A percentile compares a stretch with the other conserved stretches of the same genome.
These are phyloP conservation scores for Mesorhabditis sp. DNA, from an alignment of 2,888 invertebrate species.

Conservation along the genomic window DNA sequence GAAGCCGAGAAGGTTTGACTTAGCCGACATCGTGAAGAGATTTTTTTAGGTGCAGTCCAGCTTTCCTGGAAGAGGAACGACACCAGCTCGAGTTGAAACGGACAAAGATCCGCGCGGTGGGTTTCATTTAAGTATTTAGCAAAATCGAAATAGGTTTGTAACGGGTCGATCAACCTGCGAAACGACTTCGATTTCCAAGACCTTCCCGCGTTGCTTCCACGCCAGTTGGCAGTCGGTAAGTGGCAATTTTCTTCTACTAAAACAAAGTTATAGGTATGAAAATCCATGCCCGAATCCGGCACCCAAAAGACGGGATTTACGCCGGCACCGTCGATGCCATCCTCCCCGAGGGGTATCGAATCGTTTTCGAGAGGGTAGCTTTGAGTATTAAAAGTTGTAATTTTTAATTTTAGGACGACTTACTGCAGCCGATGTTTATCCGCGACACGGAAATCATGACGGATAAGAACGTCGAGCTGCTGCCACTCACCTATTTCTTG, in stretches of 20 bases:
- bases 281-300: slow-evolving; percentile 42
- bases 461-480: slow-evolving; percentile 41
- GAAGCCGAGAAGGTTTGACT: background rate
- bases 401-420: slow-evolving; percentile 7
- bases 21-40: background rate
- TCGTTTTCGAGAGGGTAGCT: slow-evolving; percentile 56
- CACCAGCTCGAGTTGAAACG: slow-evolving; percentile 83
- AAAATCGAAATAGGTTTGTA: background rate
- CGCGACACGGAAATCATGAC: slow-evolving; percentile 45
- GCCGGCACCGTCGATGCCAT: slow-evolving; percentile 56
- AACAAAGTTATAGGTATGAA: background rate
- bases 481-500: slow-evolving; percentile 53
- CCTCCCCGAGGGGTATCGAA: slow-evolving; percentile 47
- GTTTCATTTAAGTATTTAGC: background rate
- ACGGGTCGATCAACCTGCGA: slow-evolving; percentile 15
- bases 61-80: slow-evolving; percentile 92
- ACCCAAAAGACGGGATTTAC: slow-evolving; percentile 54
- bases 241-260: slow-evolving; percentile 23
- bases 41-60: slow-evolving; percentile 73
- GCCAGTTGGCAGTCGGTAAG: slow-evolving; percentile 45
- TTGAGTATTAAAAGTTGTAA: background rate
- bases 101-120: slow-evolving; percentile 75
- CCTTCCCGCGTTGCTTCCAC: slow-evolving; percentile 43
- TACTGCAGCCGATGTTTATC: slow-evolving; percentile 15
- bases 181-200: slow-evolving; percentile 38